Conservation (phyloP, 2,888 invertebrate genomes). For the Leptarthrus brevirostris region DNA sequence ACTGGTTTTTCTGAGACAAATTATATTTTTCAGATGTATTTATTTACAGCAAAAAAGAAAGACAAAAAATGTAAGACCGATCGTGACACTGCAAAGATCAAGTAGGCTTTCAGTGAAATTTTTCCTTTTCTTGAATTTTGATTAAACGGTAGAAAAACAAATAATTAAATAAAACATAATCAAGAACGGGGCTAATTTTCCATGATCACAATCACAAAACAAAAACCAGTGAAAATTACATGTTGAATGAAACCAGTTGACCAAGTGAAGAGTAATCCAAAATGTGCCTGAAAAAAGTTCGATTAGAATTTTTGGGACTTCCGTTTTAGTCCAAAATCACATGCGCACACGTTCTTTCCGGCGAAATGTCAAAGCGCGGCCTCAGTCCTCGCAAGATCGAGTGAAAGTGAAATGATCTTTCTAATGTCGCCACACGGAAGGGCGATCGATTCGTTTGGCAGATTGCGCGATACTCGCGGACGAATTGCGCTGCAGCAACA, state of each 20-base stretch:
- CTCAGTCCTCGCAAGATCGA: too few relatives aligned
- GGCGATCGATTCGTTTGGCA: neutral
- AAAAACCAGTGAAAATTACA: conserved; percentile 6
- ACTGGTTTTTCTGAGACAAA: conserved; percentile 28
- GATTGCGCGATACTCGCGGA: neutral
- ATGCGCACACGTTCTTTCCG: conserved; percentile 17
- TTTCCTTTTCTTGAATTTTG: conserved; percentile 25
- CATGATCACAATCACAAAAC: neutral
- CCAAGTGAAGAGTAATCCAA: neutral
- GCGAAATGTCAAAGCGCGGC: neutral
- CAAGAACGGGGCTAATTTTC: neutral
- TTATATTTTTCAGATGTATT: neutral
- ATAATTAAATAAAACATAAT: too few relatives aligned
- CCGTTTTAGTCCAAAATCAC: neutral
- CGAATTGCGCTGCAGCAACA: conserved; percentile 5
- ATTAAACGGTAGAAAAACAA: too few relatives aligned
- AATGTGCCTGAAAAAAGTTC: neutral
- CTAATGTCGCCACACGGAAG: conserved; percentile 7
- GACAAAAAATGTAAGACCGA: too few relatives aligned
- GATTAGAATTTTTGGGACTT: conserved; percentile 3
- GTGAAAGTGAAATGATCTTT: conserved; percentile 30
- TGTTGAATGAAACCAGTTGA: conserved; percentile 1
- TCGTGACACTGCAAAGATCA: conserved; percentile 33
- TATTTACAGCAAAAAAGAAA: conserved; percentile 6
- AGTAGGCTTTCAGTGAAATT: conserved; percentile 6